Evolutionary conservation across 2,888 invertebrate species (phyloP), one percentile per base, ranked within the genome.

Genomic region (Eristalinus sepulchralis): DNA sequence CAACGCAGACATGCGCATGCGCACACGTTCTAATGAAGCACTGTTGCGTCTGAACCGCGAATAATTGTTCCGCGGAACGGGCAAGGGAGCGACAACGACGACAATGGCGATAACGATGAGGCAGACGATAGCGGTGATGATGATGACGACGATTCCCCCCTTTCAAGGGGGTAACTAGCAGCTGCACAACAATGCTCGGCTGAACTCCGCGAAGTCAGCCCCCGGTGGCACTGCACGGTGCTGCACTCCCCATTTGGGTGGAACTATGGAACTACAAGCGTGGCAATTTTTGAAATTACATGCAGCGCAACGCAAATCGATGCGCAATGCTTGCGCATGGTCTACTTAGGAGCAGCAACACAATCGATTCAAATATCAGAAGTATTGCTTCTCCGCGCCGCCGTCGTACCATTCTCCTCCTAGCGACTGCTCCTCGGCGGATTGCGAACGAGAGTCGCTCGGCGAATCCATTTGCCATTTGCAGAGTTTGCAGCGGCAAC

Each of bases 241-340:
- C 64, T 85, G 77, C 68, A 33, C 76, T 76, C 85, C 72, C 77
- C 81, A 64, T 81, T 81, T 81, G 63, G 77, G 81, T 85, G 81
- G 85, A 81, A 81, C 72, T 85, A 85, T 85, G 81, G 85, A 81
- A 81, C 72, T 85, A 85, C 81, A 85, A 85, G 82, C 85, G 85
- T 85, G 68, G 82, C 64, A 85, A 85, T 85, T 82, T 85, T 68
- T 77, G 72, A 85, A 85, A 85, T 85, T 82, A 85, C 82, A 85
- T 85, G 77, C 85, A 82, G 66, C 82, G 82, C 82, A 85, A 85
- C 60, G 73, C 64, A 85, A 85, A 85, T 85, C 85, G 85, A 85
- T 85, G 85, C 81, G 85, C 85, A 85, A 85, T 85, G 67, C 47
- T 53, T 60, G 39, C 71, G 73, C 64, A 78, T 78, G 85, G 70